Conservation (phyloP, 1,140 invertebrate species). For the Monochamus saltuarius region DNA sequence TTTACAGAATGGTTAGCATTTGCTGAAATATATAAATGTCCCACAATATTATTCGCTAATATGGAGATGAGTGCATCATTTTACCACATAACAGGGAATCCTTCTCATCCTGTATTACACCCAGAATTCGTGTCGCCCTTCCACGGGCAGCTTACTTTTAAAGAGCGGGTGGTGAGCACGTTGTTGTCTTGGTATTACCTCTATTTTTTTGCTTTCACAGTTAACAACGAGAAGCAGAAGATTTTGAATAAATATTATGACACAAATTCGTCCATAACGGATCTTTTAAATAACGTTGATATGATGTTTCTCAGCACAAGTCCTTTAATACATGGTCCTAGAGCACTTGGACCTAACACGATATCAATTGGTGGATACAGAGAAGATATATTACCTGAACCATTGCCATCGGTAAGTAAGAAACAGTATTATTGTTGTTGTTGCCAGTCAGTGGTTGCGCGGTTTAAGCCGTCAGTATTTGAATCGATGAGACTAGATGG, state of each 20-base stretch:
- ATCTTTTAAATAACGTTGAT: constrained; percentile 55
- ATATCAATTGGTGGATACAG: constrained; percentile 53
- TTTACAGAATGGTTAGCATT: constrained; percentile 35
- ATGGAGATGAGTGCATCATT: constrained; percentile 24
- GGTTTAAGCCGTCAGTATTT: no score
- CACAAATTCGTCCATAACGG: constrained; percentile 6
- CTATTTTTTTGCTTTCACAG: no score
- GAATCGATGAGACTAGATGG: no score
- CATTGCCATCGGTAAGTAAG: constrained; percentile 46
- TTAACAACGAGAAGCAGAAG: no score
- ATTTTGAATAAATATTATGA: no score
- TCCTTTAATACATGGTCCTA: constrained; percentile 47
- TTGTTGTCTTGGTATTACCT: constrained; percentile 5
- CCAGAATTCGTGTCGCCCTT: constrained; percentile 46
- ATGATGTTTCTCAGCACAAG: constrained; percentile 20
- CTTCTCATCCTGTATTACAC: constrained; percentile 52
- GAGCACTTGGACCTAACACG: constrained; percentile 53
- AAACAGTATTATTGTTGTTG: no score
- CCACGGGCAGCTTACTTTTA: constrained; percentile 46
- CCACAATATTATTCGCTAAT: constrained; percentile 39
- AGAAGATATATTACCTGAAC: constrained; percentile 49
- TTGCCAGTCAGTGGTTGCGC: no score
- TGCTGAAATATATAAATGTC: constrained; percentile 36
- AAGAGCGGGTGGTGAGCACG: constrained; percentile 47
- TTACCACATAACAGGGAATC: constrained; percentile 48